phyloP scores from a whole-genome alignment of 2,797 vertebrate species.

The Pipistrellus nathusii region DNA sequence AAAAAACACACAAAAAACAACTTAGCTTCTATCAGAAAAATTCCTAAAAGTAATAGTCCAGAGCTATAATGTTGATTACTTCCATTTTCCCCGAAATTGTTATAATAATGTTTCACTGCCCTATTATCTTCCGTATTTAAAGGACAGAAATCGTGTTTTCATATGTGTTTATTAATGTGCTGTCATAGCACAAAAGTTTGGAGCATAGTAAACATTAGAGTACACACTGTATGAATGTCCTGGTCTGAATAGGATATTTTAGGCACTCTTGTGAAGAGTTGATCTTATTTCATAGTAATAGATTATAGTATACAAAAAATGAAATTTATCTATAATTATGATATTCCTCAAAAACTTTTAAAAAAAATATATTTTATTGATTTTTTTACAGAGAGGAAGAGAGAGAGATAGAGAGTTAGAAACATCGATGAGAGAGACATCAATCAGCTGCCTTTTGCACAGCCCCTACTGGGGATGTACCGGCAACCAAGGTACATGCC shows the following conservation, averaged over 20 bases:
- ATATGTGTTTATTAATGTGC: neutral
- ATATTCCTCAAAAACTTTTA: neutral
- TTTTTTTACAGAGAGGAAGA: too few species aligned
- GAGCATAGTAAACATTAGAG: neutral
- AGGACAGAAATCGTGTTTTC: neutral
- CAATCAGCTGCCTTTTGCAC: too few species aligned
- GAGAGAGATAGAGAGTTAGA: too few species aligned
- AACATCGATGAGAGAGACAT: too few species aligned
- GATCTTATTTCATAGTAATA: neutral
- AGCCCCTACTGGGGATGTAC: too few species aligned
- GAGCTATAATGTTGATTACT: neutral
- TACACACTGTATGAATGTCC: neutral
- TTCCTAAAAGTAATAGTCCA: neutral
- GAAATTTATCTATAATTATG: neutral
- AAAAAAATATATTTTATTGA: neutral
- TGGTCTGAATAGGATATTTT: neutral
- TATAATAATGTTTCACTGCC: neutral
- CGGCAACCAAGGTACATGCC: too few species aligned
- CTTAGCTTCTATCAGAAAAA: neutral
- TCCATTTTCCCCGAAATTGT: neutral
- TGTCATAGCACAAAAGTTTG: neutral
- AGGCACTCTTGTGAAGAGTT: neutral
- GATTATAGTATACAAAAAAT: neutral
- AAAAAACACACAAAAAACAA: neutral
- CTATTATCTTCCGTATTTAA: neutral